A percentile compares a stretch with the other conserved stretches of the same genome.
These are phyloP conservation scores for Aphidius ervi DNA, from an alignment of 1,140 invertebrate species.

Conservation along the genomic window DNA sequence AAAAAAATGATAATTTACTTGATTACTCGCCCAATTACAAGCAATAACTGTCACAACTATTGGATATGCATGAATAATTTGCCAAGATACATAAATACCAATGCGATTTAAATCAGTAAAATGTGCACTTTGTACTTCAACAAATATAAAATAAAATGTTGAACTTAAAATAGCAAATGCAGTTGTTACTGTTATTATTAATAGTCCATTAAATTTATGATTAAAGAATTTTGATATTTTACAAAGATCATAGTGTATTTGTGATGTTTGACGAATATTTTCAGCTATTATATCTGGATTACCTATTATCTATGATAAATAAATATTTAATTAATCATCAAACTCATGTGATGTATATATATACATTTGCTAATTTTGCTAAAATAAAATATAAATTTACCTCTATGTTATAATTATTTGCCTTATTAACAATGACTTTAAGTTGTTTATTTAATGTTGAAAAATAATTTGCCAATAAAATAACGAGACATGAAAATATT, in stretches of 20 bases:
- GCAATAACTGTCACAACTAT: constrained; percentile 17
- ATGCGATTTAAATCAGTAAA: constrained; percentile 4
- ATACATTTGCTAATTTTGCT: no score
- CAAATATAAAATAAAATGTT: constrained; percentile 19
- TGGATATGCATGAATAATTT: constrained; percentile 15
- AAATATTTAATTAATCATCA: not conserved
- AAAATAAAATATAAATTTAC: not conserved
- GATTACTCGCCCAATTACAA: constrained; percentile 20
- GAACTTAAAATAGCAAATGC: constrained; percentile 20
- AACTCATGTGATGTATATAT: not conserved
- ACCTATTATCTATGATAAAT: constrained; percentile 12
- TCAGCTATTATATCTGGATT: constrained; percentile 16
- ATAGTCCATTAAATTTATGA: constrained; percentile 15
- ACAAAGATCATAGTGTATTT: constrained; percentile 20
- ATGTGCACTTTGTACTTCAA: constrained; percentile 9
- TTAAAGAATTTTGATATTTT: constrained; percentile 18
- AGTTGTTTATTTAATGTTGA: constrained; percentile 14
- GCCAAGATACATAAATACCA: constrained; percentile 10
- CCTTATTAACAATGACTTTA: constrained; percentile 4
- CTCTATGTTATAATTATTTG: not conserved
- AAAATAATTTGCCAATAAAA: constrained; percentile 15
- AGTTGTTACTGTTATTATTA: constrained; percentile 12
- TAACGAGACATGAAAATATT: constrained; percentile 17
- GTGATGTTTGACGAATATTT: constrained; percentile 11
- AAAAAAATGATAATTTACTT: constrained; percentile 13